A percentile compares a stretch with the other conserved stretches of the same genome.
Conservation (phyloP, 2,113 vertebrate species). For the Dolichallabes microphthalmus region DNA sequence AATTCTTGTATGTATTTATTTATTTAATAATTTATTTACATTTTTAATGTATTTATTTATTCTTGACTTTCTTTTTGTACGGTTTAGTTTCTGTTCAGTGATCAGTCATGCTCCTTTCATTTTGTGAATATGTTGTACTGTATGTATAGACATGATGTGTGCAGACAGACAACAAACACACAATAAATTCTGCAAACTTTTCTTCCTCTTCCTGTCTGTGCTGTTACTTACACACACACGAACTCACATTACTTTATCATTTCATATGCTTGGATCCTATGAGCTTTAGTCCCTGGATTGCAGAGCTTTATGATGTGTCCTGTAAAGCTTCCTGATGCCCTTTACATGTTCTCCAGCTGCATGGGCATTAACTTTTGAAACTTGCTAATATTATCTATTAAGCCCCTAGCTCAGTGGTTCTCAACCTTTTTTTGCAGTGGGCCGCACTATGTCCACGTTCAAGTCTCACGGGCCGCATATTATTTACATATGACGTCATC, state of each 20-base stretch:
- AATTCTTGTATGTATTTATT: constrained; percentile 50
- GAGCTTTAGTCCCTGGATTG: not conserved
- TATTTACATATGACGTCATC: too few relatives aligned
- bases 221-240: not conserved
- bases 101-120: constrained; percentile 58
- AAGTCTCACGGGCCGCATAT: too few relatives aligned
- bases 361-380: too few relatives aligned
- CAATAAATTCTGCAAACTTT: constrained; percentile 54
- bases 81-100: constrained; percentile 56
- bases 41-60: constrained; percentile 46
- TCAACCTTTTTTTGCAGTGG: too few relatives aligned
- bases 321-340: not conserved
- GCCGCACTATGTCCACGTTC: too few relatives aligned
- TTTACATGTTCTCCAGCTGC: not conserved
- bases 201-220: constrained; percentile 17
- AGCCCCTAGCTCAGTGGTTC: too few relatives aligned
- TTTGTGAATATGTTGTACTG: constrained; percentile 58
- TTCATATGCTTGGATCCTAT: not conserved
- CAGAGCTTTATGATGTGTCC: not conserved
- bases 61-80: constrained; percentile 56
- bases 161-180: constrained; percentile 55
- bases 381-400: not conserved
- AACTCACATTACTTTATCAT: not conserved
- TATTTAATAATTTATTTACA: constrained; percentile 41
- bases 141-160: constrained; percentile 60